A percentile compares a stretch with the other conserved stretches of the same genome.
These are phyloP conservation scores for Aleiodes alternator DNA, from an alignment of 2,888 invertebrate genomes.

Conservation along the genomic window DNA sequence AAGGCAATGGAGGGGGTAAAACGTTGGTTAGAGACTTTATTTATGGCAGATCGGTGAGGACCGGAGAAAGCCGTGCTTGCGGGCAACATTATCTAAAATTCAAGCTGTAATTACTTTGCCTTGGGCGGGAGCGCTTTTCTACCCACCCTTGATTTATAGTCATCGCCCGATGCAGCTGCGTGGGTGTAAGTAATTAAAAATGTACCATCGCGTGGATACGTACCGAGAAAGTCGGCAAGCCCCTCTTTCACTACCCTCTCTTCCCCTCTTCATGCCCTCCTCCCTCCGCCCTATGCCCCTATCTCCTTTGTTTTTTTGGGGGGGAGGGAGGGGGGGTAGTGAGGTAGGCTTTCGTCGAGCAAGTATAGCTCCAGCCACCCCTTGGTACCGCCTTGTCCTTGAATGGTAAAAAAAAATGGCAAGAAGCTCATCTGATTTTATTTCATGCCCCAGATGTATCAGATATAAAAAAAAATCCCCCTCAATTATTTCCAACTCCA, in stretches of 20 bases:
- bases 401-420: slow-evolving; percentile 46
- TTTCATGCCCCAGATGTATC: slow-evolving; percentile 48
- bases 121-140: slow-evolving; percentile 68
- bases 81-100: slow-evolving; percentile 76
- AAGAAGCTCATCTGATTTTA: slow-evolving; percentile 57
- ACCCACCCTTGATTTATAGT: slow-evolving; percentile 74
- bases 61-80: slow-evolving; percentile 68
- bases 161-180: slow-evolving; percentile 76
- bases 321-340: slow-evolving; percentile 59
- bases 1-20: slow-evolving; percentile 38
- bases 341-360: slow-evolving; percentile 61
- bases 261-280: slow-evolving; percentile 24
- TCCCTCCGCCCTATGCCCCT: background rate
- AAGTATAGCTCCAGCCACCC: slow-evolving; percentile 45
- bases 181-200: slow-evolving; percentile 76
- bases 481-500: slow-evolving; percentile 55
- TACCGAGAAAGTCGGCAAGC: slow-evolving; percentile 50
- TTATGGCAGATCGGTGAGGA: slow-evolving; percentile 53
- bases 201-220: slow-evolving; percentile 75
- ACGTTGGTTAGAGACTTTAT: slow-evolving; percentile 51
- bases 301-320: slow-evolving; percentile 51
- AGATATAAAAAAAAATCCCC: slow-evolving; percentile 47
- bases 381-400: slow-evolving; percentile 68
- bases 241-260: slow-evolving; percentile 55
- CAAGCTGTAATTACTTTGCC: slow-evolving; percentile 76